Conservation (phyloP, 2,797 vertebrate species). For the Propithecus perrieri region DNA sequence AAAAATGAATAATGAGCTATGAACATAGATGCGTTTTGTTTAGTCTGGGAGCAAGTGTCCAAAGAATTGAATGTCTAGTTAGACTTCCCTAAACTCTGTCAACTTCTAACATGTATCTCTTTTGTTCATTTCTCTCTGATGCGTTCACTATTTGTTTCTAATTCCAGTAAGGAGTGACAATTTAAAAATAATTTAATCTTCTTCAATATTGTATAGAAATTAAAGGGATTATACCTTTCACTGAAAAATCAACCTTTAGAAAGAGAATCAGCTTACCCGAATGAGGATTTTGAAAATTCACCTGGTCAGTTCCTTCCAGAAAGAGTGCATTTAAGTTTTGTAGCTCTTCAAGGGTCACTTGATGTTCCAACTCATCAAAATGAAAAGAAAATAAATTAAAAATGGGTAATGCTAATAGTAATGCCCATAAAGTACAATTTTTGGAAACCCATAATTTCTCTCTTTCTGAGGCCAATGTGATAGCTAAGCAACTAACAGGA, state of each 20-base stretch:
- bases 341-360: conserved; percentile 85
- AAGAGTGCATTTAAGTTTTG: conserved; percentile 85
- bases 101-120: not conserved
- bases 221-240: conserved; percentile 18
- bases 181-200: conserved; percentile 1
- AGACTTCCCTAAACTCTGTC: conserved; percentile 1
- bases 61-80: conserved; percentile 19
- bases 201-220: not conserved
- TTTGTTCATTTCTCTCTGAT: conserved; percentile 55
- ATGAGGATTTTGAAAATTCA: conserved; percentile 1
- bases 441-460: not conserved
- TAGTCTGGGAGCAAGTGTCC: not conserved
- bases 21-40: not conserved
- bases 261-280: not conserved
- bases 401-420: not conserved
- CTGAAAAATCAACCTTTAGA: not conserved
- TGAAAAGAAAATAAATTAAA: conserved; percentile 49
- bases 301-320: conserved; percentile 80
- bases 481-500: not conserved
- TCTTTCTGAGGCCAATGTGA: not conserved
- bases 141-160: conserved; percentile 16
- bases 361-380: conserved; percentile 84
- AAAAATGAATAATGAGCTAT: conserved; percentile 30
- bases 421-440: not conserved
- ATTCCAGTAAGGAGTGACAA: conserved; percentile 15